Base-by-base conservation (phyloP, 2,797 vertebrate genomes). In the Chelmon rostratus region DNA sequence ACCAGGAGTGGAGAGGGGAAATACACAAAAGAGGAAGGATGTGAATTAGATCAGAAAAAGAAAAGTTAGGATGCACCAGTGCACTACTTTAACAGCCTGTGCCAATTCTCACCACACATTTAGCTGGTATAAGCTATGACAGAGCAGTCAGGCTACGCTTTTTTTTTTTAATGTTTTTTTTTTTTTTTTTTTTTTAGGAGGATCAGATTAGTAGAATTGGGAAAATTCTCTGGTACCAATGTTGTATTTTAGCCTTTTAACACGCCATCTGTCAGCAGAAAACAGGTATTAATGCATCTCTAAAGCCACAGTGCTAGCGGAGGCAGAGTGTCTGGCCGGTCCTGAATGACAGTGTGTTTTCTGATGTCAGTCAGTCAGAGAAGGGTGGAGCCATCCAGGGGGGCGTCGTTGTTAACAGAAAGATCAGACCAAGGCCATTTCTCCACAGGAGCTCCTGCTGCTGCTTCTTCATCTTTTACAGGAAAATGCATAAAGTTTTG, bases 261-360 rank as follows among this genome's bases (percentile, higher is more conserved):
- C 23, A 19, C 28, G 5, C 28, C 42, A 75, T 71, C 52, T 66
- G 44, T 65, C 44, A 47, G 23, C 42, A 70, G 13, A 59, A 76
- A 61, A 62, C 25, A 65, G 54, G 40, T 62, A 25, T 50, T 52
- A 73, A 63, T 66, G 53, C 18, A 44, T 66, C 44, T 56, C 52
- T 40, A 44, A 40, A 71, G 50, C 33, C 35, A 65, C 8, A 50
- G n/a, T 38, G 33, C 38, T 4, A 18, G n/a, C 6, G 5, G 40
- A 62, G 50, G 31, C 63, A 54, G 25, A 28, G 65, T 35, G 16
- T 44, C 31, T 73, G 33, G 18, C 35, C 49, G 12, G 53, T 31
- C 21, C 18, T 67, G 64, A 67, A 33, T 67, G 28, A 58, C 42
- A 38, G 53, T 50, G 10, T 40, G 23, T 57, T 62, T 66, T 54